These are phyloP conservation scores for Cephalopterus ornatus DNA, from an alignment of 2,113 vertebrate genomes.

Conservation along the genomic window DNA sequence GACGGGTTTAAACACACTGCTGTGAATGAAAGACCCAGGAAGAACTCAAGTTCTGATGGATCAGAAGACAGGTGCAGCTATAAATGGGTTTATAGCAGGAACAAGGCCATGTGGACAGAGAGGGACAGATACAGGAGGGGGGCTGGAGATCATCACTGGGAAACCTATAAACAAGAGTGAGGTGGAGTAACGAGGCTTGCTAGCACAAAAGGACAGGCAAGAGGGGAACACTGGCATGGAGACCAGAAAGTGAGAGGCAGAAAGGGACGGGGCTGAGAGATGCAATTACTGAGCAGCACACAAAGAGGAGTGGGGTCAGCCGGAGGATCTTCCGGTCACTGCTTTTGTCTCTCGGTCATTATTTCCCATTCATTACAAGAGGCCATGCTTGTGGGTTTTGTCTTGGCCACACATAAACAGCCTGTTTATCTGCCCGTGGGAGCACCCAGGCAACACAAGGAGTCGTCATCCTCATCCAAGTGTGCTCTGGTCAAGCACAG, in stretches of 20 bases:
- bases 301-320: background rate
- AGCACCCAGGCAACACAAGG: background rate
- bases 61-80: background rate
- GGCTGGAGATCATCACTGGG: background rate
- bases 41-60: background rate
- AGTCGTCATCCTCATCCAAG: background rate
- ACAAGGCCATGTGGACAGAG: accelerated
- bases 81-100: background rate
- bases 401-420: background rate
- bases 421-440: background rate
- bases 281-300: background rate
- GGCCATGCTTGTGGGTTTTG: background rate
- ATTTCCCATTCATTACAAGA: background rate
- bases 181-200: background rate
- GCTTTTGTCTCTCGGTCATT: background rate
- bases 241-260: background rate
- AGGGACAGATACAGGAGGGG: background rate
- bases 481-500: background rate
- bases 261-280: background rate
- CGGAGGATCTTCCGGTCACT: background rate
- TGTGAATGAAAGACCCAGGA: background rate
- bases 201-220: background rate
- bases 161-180: accelerated
- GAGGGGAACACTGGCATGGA: background rate
- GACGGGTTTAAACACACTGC: background rate